These are phyloP conservation scores for Nebria brevicollis DNA, from an alignment of 2,888 invertebrate genomes.

Conservation along the genomic window DNA sequence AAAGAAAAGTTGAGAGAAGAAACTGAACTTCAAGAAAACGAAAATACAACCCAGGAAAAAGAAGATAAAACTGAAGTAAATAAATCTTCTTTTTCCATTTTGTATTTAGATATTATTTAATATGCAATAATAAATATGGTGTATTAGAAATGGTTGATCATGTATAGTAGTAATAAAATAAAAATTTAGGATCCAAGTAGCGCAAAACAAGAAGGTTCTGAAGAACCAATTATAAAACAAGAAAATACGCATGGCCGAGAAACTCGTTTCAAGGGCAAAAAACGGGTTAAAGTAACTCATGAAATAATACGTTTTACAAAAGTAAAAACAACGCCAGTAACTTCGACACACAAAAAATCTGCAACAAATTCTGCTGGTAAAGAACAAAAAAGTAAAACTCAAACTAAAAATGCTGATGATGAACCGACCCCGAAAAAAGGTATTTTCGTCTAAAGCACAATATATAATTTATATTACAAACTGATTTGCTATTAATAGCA, in stretches of 20 bases:
- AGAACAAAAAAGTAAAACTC: not conserved
- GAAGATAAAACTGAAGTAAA: slow-evolving; percentile 8
- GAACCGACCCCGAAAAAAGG: not conserved
- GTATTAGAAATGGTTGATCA: not conserved
- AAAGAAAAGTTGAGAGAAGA: not conserved
- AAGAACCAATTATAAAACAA: slow-evolving; percentile 11
- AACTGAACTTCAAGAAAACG: not conserved
- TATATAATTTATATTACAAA: not conserved
- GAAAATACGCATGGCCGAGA: slow-evolving; percentile 27
- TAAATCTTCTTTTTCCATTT: not conserved
- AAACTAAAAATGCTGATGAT: not conserved
- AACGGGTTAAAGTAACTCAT: slow-evolving; percentile 35
- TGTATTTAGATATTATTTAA: no score
- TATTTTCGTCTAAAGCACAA: not conserved
- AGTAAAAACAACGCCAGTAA: slow-evolving; percentile 13
- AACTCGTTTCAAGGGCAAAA: slow-evolving; percentile 42
- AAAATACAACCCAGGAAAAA: not conserved
- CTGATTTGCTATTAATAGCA: not conserved
- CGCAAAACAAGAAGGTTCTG: slow-evolving; percentile 3
- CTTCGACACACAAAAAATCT: not conserved
- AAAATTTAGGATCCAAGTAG: not conserved
- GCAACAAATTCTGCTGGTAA: not conserved
- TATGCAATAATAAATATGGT: no score
- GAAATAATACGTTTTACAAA: slow-evolving; percentile 3
- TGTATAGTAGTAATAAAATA: not conserved